Evolutionary conservation across 2,113 vertebrate species (phyloP).

Genomic region (Mastomys coucha): DNA sequence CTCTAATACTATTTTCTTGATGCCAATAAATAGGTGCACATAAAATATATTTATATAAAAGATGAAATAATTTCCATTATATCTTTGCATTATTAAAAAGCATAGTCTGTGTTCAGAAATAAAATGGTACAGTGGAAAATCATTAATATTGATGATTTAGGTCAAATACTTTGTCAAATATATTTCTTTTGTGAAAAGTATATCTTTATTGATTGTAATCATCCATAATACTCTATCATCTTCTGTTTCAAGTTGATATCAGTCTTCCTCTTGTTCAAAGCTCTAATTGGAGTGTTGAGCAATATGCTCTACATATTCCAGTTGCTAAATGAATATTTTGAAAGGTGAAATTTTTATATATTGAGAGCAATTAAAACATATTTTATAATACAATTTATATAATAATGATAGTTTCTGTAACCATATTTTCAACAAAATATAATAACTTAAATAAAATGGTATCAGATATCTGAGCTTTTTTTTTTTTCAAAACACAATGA

Average conservation of each 20-base stretch:
- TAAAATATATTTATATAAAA: not conserved
- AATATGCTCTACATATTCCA: not conserved
- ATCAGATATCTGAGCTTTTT: not conserved
- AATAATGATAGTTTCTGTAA: not conserved
- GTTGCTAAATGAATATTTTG: not conserved
- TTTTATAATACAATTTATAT: not conserved
- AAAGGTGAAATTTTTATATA: not conserved
- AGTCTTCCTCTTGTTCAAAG: not conserved
- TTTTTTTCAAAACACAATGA: not conserved
- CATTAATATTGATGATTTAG: constrained; percentile 30
- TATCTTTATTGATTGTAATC: constrained; percentile 12
- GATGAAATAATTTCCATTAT: not conserved
- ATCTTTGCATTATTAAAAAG: not conserved
- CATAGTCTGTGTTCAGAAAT: not conserved
- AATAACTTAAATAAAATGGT: not conserved
- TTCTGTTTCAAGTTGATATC: not conserved
- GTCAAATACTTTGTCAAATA: not conserved
- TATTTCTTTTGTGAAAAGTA: not conserved
- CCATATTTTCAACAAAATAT: not conserved
- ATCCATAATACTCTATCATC: not conserved
- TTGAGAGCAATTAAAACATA: not conserved
- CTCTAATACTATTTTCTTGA: not conserved
- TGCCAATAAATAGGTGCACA: not conserved
- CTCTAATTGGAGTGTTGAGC: not conserved
- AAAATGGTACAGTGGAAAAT: not conserved